A percentile compares a stretch with the other conserved stretches of the same genome.
Evolutionary conservation across 2,797 vertebrate species (phyloP).

Genomic region (Hydrocynus forskahlii): DNA sequence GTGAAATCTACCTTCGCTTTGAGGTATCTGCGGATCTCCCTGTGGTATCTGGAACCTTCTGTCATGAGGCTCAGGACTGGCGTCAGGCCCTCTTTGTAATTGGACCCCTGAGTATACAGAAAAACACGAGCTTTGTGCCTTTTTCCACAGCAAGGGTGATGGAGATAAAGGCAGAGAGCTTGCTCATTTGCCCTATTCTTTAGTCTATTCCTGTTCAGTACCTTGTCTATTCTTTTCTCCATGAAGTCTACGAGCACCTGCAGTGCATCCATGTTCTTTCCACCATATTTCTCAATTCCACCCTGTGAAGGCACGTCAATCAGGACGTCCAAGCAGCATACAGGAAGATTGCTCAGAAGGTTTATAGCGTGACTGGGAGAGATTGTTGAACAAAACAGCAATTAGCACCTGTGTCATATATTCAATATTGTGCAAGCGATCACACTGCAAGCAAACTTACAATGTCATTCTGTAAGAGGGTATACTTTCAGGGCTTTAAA

Average conservation of each 20-base stretch:
- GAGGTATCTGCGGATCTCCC: constrained; percentile 94
- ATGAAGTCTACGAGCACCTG: constrained; percentile 91
- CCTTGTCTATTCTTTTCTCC: constrained; percentile 98
- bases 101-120: constrained; percentile 83
- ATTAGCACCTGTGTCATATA: neutral
- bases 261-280: constrained; percentile 90
- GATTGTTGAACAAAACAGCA: constrained; percentile 12
- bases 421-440: too few species aligned
- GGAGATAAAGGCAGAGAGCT: neutral
- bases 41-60: constrained; percentile 89
- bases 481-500: neutral
- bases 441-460: neutral
- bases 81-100: constrained; percentile 95
- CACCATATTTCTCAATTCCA: constrained; percentile 83
- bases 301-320: constrained; percentile 86
- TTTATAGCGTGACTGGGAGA: constrained; percentile 90
- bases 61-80: constrained; percentile 96
- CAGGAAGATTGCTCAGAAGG: constrained; percentile 94
- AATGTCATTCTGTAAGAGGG: neutral
- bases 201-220: constrained; percentile 64
- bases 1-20: constrained; percentile 89
- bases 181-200: constrained; percentile 26
- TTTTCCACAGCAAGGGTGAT: neutral
- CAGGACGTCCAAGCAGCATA: constrained; percentile 91
- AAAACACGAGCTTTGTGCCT: neutral